Evolutionary conservation across 1,140 invertebrate species (phyloP).

Genomic region (Pseudoatta argentina): DNA sequence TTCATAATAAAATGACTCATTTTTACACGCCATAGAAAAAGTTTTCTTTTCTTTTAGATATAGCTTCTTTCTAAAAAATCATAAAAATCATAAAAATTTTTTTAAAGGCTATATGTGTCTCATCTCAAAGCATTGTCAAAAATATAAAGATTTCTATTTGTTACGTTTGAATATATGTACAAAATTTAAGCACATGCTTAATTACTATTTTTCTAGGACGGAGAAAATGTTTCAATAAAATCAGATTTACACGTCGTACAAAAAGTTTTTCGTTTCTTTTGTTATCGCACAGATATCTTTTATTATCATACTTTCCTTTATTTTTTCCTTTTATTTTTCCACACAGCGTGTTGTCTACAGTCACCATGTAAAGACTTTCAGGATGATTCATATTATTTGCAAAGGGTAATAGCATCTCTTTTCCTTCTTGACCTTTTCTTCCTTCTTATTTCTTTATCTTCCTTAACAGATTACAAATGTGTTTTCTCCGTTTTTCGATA

Average conservation of each 20-base stretch:
- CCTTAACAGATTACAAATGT: conserved; percentile 55
- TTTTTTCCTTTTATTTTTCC: conserved; percentile 14
- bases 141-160: too few species aligned
- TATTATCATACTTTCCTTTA: neutral
- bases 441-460: conserved; percentile 39
- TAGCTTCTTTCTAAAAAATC: too few species aligned
- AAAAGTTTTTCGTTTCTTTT: neutral
- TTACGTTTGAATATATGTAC: too few species aligned
- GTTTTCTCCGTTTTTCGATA: conserved; percentile 58
- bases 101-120: too few species aligned
- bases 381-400: conserved; percentile 78
- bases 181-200: too few species aligned
- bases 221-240: neutral
- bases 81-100: too few species aligned
- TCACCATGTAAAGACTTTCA: conserved; percentile 57
- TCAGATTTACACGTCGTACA: neutral
- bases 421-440: neutral
- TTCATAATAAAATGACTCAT: too few species aligned
- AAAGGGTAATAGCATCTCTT: conserved; percentile 53
- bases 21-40: too few species aligned
- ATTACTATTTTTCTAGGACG: neutral
- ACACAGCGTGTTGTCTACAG: conserved; percentile 38
- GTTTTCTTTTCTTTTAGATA: too few species aligned
- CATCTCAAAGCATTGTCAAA: too few species aligned
- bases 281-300: neutral